Evolutionary conservation across 1,140 invertebrate genomes (phyloP).

Genomic region (Centruroides sculpturatus): DNA sequence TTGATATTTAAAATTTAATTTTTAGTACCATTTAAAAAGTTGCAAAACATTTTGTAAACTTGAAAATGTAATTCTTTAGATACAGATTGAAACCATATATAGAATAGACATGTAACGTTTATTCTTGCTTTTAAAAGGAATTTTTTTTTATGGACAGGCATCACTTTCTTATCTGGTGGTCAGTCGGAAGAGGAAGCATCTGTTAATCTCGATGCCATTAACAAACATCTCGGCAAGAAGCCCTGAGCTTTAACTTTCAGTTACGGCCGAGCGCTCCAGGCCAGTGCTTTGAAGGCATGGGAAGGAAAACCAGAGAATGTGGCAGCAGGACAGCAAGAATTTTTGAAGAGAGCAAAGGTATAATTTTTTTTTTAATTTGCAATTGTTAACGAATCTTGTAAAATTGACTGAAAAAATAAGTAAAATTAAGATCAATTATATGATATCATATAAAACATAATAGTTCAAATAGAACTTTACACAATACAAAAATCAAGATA

Average conservation of each 20-base stretch:
- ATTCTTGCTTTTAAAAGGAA: conserved; percentile 47
- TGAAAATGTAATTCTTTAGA: background rate
- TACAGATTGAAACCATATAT: background rate
- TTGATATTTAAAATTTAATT: no score
- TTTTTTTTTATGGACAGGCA: conserved; percentile 43
- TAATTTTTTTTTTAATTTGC: background rate
- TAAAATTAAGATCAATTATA: no score
- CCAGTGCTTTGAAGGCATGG: conserved; percentile 87
- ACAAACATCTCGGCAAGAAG: conserved; percentile 53
- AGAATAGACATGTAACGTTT: no score
- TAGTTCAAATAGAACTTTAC: no score
- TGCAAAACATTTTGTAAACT: no score
- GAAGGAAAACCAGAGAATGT: conserved; percentile 76
- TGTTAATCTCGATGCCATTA: conserved; percentile 87
- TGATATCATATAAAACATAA: no score
- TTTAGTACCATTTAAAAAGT: no score
- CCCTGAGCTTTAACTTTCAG: no score
- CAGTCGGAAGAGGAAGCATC: conserved; percentile 94
- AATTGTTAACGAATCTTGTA: background rate
- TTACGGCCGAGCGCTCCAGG: conserved; percentile 73
- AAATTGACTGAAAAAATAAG: no score
- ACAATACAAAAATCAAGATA: no score
- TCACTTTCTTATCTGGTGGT: conserved; percentile 91
- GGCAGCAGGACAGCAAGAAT: conserved; percentile 62
- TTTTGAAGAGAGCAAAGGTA: conserved; percentile 72